Evolutionary conservation across 2,888 invertebrate genomes (phyloP).

Genomic region (Ametastegia equiseti): DNA sequence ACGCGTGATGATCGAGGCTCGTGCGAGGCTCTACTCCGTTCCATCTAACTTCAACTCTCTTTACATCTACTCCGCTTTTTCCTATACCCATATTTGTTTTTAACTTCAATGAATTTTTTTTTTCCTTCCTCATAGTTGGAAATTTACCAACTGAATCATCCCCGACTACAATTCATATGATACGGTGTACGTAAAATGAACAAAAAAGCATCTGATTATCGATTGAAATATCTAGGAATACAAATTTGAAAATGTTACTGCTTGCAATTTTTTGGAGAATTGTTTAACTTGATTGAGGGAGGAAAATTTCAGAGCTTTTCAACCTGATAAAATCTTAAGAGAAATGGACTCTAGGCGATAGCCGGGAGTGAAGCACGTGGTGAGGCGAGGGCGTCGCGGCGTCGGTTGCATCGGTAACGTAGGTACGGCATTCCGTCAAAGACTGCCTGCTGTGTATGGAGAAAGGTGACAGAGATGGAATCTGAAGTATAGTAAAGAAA

Average conservation of each 20-base stretch:
- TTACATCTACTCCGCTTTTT: neutral
- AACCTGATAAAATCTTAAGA: neutral
- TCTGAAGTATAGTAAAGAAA: too few species aligned
- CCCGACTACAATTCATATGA: too few species aligned
- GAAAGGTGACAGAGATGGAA: neutral
- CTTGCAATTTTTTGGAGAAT: neutral
- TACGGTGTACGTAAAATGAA: too few species aligned
- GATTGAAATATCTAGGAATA: too few species aligned
- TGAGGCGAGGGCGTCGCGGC: constrained; percentile 37
- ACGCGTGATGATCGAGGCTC: constrained; percentile 37
- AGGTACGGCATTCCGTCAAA: constrained; percentile 21
- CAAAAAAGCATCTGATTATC: too few species aligned
- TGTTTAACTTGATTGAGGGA: neutral
- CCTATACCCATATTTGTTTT: too few species aligned
- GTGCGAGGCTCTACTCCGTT: constrained; percentile 4
- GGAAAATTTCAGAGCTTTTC: neutral
- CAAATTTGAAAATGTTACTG: neutral
- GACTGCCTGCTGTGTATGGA: constrained; percentile 12
- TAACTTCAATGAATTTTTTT: too few species aligned
- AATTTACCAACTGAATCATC: too few species aligned
- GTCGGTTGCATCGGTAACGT: constrained; percentile 19
- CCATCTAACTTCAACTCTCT: neutral
- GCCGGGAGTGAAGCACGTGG: constrained; percentile 16
- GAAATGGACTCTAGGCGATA: constrained; percentile 3
- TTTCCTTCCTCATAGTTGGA: too few species aligned